Base-by-base conservation (phyloP, 2,888 invertebrate genomes). In the Phorcus lineatus region DNA sequence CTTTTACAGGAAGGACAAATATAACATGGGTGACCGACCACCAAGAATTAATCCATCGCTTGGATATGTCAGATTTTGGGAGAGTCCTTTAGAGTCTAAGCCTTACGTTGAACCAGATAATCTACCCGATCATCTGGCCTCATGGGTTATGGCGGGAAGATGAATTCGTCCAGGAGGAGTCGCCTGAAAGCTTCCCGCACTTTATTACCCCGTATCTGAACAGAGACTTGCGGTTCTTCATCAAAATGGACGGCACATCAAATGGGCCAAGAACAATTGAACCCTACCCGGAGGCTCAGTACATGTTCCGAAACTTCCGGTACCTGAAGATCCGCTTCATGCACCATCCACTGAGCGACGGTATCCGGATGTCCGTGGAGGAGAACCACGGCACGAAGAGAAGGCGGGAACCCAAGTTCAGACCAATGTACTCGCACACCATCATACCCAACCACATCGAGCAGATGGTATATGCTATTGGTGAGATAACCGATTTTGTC, bases 341-440 rank as follows among this genome's bases (percentile, higher is more conserved):
- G 66, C 31, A 62, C 11, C 80, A 80, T 6, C 52, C 77, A 7
- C 19, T 53, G 24, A 47, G 75, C n/a, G 28, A 66, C n/a, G 55
- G 53, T 36, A 77, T 80, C 47, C 19, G 75, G 36, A 66, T 80
- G 6, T 19, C 47, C 2, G 17, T 80, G 11, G 80, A 80, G 40
- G 80, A 80, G 47, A 80, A 75, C 62, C 80, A 80, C 47, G 36
- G 80, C 6, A 66, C 62, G 22, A 76, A 62, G 75, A 55, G 76
- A 16, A 67, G 31, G 70, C 67, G 54, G 22, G 19, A 17, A n/a
- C 17, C n/a, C 16, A 22, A 52, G n/a, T 67, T 70, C 28, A 40
- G 78, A 47, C 66, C 66, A 11, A 78, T 78, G 78, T 78, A 78
- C 31, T 52, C 36, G 7, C 67, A 52, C 47, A 36, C 70, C 7